Evolutionary conservation across 1,140 invertebrate genomes (phyloP).

Genomic region (Sitobion miscanthi): DNA sequence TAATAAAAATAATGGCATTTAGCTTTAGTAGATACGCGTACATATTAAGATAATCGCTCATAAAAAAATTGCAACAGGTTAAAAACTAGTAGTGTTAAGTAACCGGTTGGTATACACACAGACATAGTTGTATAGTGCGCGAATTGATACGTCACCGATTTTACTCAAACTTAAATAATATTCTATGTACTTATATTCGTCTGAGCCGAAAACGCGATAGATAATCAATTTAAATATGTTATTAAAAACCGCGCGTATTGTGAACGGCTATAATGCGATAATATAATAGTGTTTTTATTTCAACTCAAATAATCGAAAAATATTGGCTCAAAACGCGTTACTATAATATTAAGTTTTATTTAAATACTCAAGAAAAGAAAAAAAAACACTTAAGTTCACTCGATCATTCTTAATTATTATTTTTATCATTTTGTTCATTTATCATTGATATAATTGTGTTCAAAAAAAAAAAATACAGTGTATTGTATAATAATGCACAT

Average conservation of each 20-base stretch:
- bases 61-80: constrained; percentile 17
- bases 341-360: not conserved
- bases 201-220: not conserved
- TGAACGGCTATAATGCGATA: not conserved
- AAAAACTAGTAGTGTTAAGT: not conserved
- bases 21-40: no score
- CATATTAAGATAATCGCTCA: not conserved
- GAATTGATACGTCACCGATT: not conserved
- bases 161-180: not conserved
- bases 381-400: not conserved
- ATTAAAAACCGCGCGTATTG: not conserved
- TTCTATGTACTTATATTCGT: not conserved
- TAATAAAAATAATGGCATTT: not conserved
- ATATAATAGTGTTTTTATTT: not conserved
- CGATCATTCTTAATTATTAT: not conserved
- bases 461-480: not conserved
- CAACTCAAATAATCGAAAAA: not conserved
- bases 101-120: not conserved
- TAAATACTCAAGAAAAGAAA: not conserved
- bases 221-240: not conserved
- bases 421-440: not conserved
- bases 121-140: not conserved
- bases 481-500: not conserved
- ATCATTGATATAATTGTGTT: not conserved
- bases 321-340: not conserved